Evolutionary conservation across 2,888 invertebrate species (phyloP), one percentile per base, ranked within the genome.

Genomic region (Sarcophaga caerulescens): DNA sequence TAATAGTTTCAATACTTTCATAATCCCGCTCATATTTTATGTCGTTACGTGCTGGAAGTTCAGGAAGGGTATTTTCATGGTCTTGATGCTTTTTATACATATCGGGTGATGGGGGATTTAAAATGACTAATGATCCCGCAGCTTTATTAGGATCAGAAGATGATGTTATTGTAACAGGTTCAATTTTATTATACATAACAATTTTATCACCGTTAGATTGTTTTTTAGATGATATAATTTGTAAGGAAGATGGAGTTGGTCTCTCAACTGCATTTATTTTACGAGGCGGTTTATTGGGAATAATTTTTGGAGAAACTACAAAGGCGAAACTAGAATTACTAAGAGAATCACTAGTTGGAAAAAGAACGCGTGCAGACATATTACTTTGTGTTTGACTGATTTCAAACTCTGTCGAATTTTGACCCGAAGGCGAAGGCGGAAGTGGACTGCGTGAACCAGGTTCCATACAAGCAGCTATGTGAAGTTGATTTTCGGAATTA

Each of bases 401-500:
- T 77, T 93, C 93, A 17, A 92, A 91, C 73, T 93, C 93, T 4
- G 90, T 89, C 21, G 89, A 88, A 69, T 90, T 91, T 10, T 90
- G 90, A 89, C 91, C 91, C 76, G 91, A 92, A 0, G 95, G 94
- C 1, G 96, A 96, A 2, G 95, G 95, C 3, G 97, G 96, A 88
- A 97, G 92, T 0, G 97, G 97, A 89, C 96, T 97, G 88, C 97
- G 94, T 5, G 97, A 97, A 25, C 97, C 95, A 35, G 97, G 96
- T 91, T 97, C 97, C 95, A 97, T 96, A 81, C 95, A 96, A n/a
- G 95, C 93, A 1, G 95, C 96, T 57, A 95, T 96, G 85, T 96
- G 95, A 87, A 97, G 95, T 89, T 96, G 96, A 90, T 95, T 96
- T 90, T 97, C 97, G 78, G 95, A 95, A 90, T 95, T 96, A 85